Conservation (phyloP, 2,797 vertebrate genomes). For the Morus bassanus region DNA sequence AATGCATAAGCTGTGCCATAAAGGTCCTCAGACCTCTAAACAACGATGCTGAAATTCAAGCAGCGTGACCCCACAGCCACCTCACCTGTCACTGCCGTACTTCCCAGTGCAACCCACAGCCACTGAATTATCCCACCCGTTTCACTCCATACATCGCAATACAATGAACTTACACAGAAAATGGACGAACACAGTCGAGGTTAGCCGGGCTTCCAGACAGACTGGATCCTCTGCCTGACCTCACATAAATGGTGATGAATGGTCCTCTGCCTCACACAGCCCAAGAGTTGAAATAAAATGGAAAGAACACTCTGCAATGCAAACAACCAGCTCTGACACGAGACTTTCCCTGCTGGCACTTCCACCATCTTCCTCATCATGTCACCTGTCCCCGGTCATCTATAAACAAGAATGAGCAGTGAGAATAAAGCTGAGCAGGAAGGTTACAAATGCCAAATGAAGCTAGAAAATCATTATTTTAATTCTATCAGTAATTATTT, state of each 20-base stretch:
- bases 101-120: neutral
- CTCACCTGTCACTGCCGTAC: neutral
- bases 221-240: neutral
- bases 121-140: neutral
- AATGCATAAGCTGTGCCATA: neutral
- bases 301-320: neutral
- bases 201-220: neutral
- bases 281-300: neutral
- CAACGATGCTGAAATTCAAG: neutral
- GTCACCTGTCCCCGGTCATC: neutral
- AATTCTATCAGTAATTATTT: neutral
- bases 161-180: neutral
- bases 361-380: neutral
- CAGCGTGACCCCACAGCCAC: neutral
- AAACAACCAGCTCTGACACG: neutral
- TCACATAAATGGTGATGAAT: neutral
- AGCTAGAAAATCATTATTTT: neutral
- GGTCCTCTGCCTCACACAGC: neutral
- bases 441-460: neutral
- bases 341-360: neutral
- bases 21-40: neutral
- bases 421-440: neutral
- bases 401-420: neutral
- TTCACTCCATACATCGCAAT: accelerated
- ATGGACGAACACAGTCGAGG: accelerated